These are phyloP conservation scores for Parauchenoglanis punctatus DNA, from an alignment of 2,797 vertebrate species.

Conservation along the genomic window DNA sequence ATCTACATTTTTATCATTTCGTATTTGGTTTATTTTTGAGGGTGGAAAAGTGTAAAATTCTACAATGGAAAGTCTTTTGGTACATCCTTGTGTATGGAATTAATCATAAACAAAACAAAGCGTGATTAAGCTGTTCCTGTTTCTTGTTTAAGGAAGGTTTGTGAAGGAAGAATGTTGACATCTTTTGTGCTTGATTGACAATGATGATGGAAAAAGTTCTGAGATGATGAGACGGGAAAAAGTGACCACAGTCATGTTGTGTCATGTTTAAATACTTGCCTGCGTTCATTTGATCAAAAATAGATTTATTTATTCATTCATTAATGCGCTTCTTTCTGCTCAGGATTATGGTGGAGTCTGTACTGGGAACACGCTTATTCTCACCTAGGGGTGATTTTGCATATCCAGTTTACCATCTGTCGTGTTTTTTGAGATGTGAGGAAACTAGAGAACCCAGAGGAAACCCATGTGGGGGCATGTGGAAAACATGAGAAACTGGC, in stretches of 20 bases:
- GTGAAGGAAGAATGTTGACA: not conserved
- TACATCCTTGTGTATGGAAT: not conserved
- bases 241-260: not conserved
- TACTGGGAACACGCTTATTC: not conserved
- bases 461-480: not conserved
- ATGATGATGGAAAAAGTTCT: not conserved
- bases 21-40: not conserved
- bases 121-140: not conserved
- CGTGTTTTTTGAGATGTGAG: not conserved
- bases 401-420: not conserved
- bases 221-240: not conserved
- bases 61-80: not conserved
- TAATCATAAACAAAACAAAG: not conserved
- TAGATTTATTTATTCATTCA: not conserved
- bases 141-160: not conserved
- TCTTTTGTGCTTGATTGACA: not conserved
- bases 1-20: not conserved
- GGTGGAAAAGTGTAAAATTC: not conserved
- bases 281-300: not conserved
- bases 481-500: not conserved
- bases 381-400: not conserved
- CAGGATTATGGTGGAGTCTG: not conserved
- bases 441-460: not conserved
- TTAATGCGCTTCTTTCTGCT: not conserved
- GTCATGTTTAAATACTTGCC: not conserved